Evolutionary conservation across 2,888 invertebrate species (phyloP), one percentile per base, ranked within the genome.

Genomic region (Drosophila peninsularis): DNA sequence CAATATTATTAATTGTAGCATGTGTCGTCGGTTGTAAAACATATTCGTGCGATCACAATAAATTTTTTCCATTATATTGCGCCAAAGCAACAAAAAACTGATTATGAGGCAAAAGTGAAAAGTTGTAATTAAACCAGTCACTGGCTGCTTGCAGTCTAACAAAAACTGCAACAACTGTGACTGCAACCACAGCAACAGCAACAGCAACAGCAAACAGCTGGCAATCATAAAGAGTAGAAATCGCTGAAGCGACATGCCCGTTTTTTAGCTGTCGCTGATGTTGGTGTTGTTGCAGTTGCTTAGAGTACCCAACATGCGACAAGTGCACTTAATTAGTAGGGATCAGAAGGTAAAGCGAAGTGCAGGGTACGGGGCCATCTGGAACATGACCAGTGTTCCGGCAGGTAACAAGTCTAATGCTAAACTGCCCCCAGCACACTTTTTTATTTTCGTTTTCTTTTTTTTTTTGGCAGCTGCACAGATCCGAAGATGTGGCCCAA

Each of bases 61-160:
- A 65, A 70, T 80, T 82, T 80, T 83, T 75, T 47, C 44, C 21
- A 39, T 53, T 56, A 27, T 30, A 41, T 50, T 78, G 69, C 71
- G 67, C 71, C 57, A 63, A 75, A 68, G 27, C 27, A n/a, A 44
- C 7, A 44, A 39, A 80, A 77, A 78, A 75, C 77, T 74, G 68
- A 87, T 86, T 86, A 83, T 88, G 83, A 83, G 70, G 88, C 82
- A 90, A 90, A 90, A 90, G 90, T 90, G 90, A 90, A 90, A 90
- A 89, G 90, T 83, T 86, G 88, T 87, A 90, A 90, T 90, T 90
- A 90, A 90, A 90, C 89, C 90, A 90, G 90, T 88, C 90, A 90
- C 77, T 90, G 85, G 74, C 64, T 85, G 79, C 50, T 56, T 65
- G 49, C 76, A 73, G 45, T 64, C 44, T 52, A 36, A 49, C 61